Evolutionary conservation across 2,113 vertebrate species (phyloP).

Genomic region (human): DNA sequence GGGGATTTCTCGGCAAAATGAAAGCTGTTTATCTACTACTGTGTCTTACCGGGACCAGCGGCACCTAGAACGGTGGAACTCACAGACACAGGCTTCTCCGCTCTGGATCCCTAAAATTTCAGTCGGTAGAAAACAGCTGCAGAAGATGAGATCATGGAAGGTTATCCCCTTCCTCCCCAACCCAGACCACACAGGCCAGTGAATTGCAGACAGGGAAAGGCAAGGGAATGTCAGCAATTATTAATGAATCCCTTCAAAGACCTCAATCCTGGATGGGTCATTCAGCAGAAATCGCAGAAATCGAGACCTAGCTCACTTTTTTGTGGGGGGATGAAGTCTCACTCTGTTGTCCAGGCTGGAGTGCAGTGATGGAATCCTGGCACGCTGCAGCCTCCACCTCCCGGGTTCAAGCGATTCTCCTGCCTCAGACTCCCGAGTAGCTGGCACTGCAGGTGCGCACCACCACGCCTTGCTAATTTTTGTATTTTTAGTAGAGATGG

Average conservation of each 20-base stretch:
- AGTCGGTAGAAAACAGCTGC: neutral
- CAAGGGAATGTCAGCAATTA: accelerated
- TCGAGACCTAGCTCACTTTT: neutral
- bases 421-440: too few species aligned
- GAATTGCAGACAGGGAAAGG: neutral
- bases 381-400: too few species aligned
- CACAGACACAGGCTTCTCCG: accelerated
- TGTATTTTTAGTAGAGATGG: too few species aligned
- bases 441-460: too few species aligned
- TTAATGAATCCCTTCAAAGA: neutral
- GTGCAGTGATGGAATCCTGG: too few species aligned
- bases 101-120: neutral
- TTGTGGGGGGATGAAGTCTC: too few species aligned
- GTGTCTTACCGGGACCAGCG: neutral
- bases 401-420: too few species aligned
- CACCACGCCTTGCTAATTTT: too few species aligned
- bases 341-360: too few species aligned
- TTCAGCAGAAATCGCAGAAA: neutral
- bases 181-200: neutral
- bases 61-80: too few species aligned
- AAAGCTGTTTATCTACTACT: accelerated
- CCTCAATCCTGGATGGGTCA: neutral
- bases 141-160: neutral
- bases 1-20: neutral
- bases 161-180: accelerated